Percentiles rank a stretch among this genome's conserved stretches.
Conservation (phyloP, 1,140 invertebrate genomes). For the Rhopalosiphum maidis region DNA sequence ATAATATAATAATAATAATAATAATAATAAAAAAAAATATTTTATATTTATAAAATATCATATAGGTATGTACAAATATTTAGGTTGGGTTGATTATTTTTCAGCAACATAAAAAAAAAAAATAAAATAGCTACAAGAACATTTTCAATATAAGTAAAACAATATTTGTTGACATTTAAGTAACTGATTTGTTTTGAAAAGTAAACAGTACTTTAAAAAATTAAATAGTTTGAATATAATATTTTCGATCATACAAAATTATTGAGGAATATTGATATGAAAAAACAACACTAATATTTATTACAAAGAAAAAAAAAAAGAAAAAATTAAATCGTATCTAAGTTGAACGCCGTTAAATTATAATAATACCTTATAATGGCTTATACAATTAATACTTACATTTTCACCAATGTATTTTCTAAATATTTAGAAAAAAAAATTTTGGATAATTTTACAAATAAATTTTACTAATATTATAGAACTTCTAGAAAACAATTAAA, state of each 20-base stretch:
- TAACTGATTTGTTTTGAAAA: neutral
- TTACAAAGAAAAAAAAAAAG: neutral
- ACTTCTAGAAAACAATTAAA: too few relatives aligned
- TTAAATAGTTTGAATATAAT: neutral
- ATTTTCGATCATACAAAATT: neutral
- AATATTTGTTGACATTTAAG: neutral
- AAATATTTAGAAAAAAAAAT: too few relatives aligned
- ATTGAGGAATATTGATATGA: neutral
- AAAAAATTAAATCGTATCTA: too few relatives aligned
- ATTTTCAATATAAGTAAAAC: neutral
- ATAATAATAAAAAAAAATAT: neutral
- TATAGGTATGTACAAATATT: neutral
- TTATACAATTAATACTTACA: too few relatives aligned
- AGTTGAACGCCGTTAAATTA: too few relatives aligned
- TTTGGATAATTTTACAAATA: too few relatives aligned
- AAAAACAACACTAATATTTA: neutral
- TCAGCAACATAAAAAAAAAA: too few relatives aligned
- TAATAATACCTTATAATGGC: too few relatives aligned
- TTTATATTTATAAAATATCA: neutral
- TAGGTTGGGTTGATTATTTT: neutral
- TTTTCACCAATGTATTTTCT: too few relatives aligned
- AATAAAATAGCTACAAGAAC: neutral
- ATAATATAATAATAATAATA: neutral
- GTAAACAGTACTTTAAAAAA: neutral
- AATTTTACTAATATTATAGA: too few relatives aligned